Evolutionary conservation across 2,797 vertebrate species (phyloP), one percentile per base, ranked within the genome.

Genomic region (Pristis pectinata): DNA sequence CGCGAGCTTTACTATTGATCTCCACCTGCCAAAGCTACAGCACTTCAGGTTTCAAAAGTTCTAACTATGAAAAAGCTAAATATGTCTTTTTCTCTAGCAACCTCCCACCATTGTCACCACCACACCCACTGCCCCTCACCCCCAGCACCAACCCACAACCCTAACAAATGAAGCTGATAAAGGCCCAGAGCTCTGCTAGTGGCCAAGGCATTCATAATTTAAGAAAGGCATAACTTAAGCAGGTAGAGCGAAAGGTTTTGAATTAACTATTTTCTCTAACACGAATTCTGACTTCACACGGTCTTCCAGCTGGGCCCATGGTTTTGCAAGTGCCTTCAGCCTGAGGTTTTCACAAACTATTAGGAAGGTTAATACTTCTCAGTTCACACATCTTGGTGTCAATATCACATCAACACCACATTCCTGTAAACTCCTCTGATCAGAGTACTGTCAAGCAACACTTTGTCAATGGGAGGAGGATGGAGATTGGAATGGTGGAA

Each of bases 21-120:
- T 30, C 92, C 92, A 76, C 44, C 92, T 94, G 92, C 30, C 92
- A 94, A 94, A 74, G 92, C 70, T 49, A 94, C 70, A 27, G 34
- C 30, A n/a, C 22, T 74, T n/a, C 92, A 49, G 70, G 24, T 53
- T 74, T 41, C 44, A 74, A 74, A 74, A 41, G 37, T 44, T 34
- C 34, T 41, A 94, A 56, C 11, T 13, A 94, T 76, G 24, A 30
- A 74, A 94, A 94, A 56, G 44, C 70, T n/a, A 94, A 76, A 74
- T 56, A 74, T 76, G 70, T 74, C 70, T 34, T 19, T 72, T 93
- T 49, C 11, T 76, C 44, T 49, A 49, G 15, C 22, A 3, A 82
- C 79, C 27, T 24, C 7, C n/a, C 34, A 19, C 64, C 41, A 4
- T 22, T 24, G 22, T 24, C 89, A 44, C 64, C 19, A 0, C 61